Evolutionary conservation across 2,888 invertebrate genomes (phyloP), one percentile per base, ranked within the genome.

Genomic region (Leptinotarsa tumamoca): DNA sequence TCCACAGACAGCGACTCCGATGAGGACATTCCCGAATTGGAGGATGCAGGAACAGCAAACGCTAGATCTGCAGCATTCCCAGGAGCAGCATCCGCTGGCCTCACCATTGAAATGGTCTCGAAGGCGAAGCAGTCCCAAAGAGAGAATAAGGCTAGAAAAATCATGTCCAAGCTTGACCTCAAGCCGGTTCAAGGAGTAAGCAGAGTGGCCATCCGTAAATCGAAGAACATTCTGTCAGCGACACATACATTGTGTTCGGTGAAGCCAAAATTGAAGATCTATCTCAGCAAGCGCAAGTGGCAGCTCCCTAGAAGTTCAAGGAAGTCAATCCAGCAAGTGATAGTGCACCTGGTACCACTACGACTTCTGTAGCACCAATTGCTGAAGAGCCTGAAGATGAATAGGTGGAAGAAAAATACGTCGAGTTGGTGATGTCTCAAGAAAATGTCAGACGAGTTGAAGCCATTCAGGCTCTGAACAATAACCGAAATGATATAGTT

Each of bases 191-290:
- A 93, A 89, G 98, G 99, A 27, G 98, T 99, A 0, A 97, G 95
- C 88, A 92, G 99, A 85, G 99, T 99, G 49, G 98, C 98, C 72
- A 99, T 99, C 87, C 94, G 99, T 83, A 99, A 99, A 89, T 98
- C 98, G 7, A 99, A 99, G 90, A 99, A 99, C 90, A 99, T 99
- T 84, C 91, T 99, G 98, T 98, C 82, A 98, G 98, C 21, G 99
- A 99, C 90, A 99, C 99, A 0, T 99, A 99, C 90, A 98, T 99
- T 83, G 97, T 99, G 63, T 99, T 99, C 88, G 99, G 99, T 68
- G 99, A 99, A 90, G 99, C 99, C 49, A 99, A 99, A 93, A 99
- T 99, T 84, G 99, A 99, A 90, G 99, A 99, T 91, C 92, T 99
- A 85, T 97, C 97, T 73, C 99, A 99, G 87, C 99, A 99, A 89